Conservation (phyloP, 2,888 invertebrate genomes). For the Eupithecia abbreviata region DNA sequence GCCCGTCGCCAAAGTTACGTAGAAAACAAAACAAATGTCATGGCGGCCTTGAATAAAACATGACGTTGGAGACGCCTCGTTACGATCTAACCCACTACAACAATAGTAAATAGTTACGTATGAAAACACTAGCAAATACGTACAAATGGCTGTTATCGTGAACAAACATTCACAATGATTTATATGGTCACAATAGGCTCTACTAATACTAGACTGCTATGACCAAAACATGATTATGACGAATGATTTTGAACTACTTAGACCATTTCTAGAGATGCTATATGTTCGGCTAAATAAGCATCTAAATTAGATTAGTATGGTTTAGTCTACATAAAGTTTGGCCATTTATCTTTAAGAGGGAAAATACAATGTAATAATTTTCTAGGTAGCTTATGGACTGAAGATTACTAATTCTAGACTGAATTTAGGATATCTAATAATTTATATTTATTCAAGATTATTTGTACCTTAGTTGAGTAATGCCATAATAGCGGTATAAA, state of each 20-base stretch:
- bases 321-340: slow-evolving; percentile 16
- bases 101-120: slow-evolving; percentile 71
- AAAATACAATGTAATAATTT: background rate
- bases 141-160: slow-evolving; percentile 47
- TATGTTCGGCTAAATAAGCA: slow-evolving; percentile 27
- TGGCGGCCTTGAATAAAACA: slow-evolving; percentile 37
- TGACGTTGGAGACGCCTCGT: slow-evolving; percentile 46
- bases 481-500: slow-evolving; percentile 6
- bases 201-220: background rate
- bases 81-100: slow-evolving; percentile 59
- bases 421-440: slow-evolving; percentile 53
- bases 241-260: slow-evolving; percentile 15
- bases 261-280: slow-evolving; percentile 33
- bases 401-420: slow-evolving; percentile 29
- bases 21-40: slow-evolving; percentile 31
- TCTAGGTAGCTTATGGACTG: slow-evolving; percentile 7
- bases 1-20: background rate
- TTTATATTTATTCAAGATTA: slow-evolving; percentile 60
- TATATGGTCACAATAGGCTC: background rate
- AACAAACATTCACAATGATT: slow-evolving; percentile 1
- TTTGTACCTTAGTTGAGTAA: slow-evolving; percentile 69
- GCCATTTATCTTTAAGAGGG: slow-evolving; percentile 13
- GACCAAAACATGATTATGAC: background rate
- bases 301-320: slow-evolving; percentile 13
- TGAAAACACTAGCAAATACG: slow-evolving; percentile 66